Base-by-base conservation (phyloP, 2,888 invertebrate species). In the Tipula confusa region DNA sequence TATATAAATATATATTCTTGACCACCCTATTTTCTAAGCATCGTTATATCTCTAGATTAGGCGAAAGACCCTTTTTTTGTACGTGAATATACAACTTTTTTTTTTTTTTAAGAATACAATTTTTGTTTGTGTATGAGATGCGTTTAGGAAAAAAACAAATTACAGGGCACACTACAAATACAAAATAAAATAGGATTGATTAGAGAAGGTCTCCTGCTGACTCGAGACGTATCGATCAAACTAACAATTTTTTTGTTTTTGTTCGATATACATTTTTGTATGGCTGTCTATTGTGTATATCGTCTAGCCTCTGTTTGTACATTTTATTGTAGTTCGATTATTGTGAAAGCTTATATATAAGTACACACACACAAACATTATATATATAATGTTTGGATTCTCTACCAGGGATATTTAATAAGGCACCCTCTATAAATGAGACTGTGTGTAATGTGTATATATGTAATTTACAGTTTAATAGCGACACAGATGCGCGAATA, bases 121-220 rank as follows among this genome's bases (percentile, higher is more conserved):
- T 43, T 43, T 64, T 64, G 43, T 38, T 38, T 13, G 38, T 64
- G 24, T 64, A 64, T 1, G 64, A 64, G 24, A 64, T 64, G 64
- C 7, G 24, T 24, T 64, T 64, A 15, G 9, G 64, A 64, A 64
- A 64, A 64, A 18, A 48, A 7, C 15, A 48, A 38, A 38, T 1
- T 64, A 64, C 6, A 64, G 9, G 24, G n/a, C 11, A 64, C 18
- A 64, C 64, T 64, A 24, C 18, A 64, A 64, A 64, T 24, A 24
- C 18, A 64, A 64, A 24, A 9, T 36, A 24, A 64, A 24, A 43
- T 43, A 24, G 24, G 64, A 64, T 64, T 64, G 64, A 64, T 64
- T 64, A 64, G 64, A 64, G 64, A 64, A 64, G 64, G 64, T 64
- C 64, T 64, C 64, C 64, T 64, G 64, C 64, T 64, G 64, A 64